Evolutionary conservation across 2,113 vertebrate species (phyloP).

Genomic region (Columba janthina): DNA sequence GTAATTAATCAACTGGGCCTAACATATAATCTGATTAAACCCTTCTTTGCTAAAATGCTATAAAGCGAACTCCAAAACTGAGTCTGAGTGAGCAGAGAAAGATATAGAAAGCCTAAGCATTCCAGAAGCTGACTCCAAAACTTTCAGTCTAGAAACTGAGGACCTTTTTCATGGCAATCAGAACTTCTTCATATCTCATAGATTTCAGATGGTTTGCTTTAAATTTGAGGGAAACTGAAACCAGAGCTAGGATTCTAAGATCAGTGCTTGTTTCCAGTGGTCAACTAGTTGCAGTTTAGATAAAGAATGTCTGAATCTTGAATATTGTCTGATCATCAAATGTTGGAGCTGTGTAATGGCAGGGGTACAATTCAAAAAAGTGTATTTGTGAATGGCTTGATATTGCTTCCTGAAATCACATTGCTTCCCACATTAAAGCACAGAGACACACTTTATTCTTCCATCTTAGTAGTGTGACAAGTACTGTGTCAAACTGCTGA

Average conservation of each 20-base stretch:
- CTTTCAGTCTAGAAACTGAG: background rate
- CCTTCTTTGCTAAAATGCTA: slow-evolving; percentile 40
- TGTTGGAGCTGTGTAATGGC: background rate
- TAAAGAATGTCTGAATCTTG: background rate
- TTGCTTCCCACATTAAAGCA: background rate
- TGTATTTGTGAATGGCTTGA: background rate
- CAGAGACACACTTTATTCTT: background rate
- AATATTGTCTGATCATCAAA: background rate
- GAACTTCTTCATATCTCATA: background rate
- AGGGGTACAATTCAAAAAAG: background rate
- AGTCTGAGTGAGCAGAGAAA: slow-evolving; percentile 8
- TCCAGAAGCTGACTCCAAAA: background rate
- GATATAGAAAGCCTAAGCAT: background rate
- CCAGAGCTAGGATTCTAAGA: background rate
- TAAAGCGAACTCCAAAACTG: background rate
- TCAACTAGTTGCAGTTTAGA: background rate
- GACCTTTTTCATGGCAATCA: background rate
- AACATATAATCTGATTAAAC: slow-evolving; percentile 58
- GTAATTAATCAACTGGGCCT: slow-evolving; percentile 58
- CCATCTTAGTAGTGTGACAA: background rate
- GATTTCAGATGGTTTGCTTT: background rate
- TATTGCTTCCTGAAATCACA: background rate
- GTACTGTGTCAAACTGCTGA: background rate
- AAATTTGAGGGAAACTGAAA: background rate
- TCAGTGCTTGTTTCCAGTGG: background rate